A percentile compares a stretch with the other conserved stretches of the same genome.
Conservation (phyloP, 2,113 vertebrate genomes). For the Podarcis muralis region DNA sequence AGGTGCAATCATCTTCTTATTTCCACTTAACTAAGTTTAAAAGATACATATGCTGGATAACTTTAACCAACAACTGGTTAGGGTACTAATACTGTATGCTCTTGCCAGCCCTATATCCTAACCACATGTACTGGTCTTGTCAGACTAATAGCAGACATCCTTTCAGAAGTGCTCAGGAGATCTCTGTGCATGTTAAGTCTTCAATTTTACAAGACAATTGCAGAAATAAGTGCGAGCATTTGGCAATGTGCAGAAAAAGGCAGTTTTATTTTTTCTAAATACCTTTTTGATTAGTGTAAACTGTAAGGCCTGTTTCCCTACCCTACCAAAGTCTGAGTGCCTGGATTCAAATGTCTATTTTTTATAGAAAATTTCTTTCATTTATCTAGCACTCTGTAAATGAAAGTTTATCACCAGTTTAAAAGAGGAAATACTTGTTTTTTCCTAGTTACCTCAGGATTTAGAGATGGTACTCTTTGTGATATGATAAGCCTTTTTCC, state of each 20-base stretch:
- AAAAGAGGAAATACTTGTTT: conserved; percentile 49
- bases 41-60: neutral
- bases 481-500: neutral
- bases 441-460: conserved; percentile 38
- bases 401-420: conserved; percentile 36
- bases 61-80: neutral
- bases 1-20: neutral
- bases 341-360: conserved; percentile 17
- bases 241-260: conserved; percentile 14
- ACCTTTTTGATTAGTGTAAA: neutral
- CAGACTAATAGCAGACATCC: neutral
- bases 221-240: neutral
- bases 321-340: neutral
- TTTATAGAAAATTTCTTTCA: conserved; percentile 16
- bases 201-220: neutral
- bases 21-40: neutral
- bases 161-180: neutral
- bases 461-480: conserved; percentile 33
- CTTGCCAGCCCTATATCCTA: neutral
- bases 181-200: neutral
- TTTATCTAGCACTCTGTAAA: conserved; percentile 33
- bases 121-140: neutral
- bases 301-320: neutral
- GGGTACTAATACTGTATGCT: neutral
- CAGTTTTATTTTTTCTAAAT: neutral